phyloP scores from a whole-genome alignment of 2,888 invertebrate species.

The Drosophila melanosoma region DNA sequence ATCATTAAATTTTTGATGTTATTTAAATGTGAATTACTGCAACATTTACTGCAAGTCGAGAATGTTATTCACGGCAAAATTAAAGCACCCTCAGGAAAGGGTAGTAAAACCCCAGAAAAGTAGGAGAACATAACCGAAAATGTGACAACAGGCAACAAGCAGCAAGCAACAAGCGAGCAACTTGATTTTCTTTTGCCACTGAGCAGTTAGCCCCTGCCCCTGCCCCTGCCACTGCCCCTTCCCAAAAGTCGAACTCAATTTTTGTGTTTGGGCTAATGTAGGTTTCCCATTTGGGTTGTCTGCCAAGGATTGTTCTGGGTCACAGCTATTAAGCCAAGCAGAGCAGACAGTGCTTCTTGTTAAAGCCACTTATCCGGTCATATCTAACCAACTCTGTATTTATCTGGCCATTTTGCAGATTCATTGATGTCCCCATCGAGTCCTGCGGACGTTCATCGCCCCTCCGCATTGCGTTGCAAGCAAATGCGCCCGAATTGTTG shows the following conservation, averaged over 20 bases:
- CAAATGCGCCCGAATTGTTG: constrained; percentile 91
- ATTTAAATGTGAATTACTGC: neutral
- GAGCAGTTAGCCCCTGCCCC: neutral
- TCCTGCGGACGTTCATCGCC: constrained; percentile 91
- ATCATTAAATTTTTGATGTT: neutral
- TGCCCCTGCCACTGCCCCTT: neutral
- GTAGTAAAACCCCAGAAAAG: neutral
- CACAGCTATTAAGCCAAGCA: constrained; percentile 39
- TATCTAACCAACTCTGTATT: constrained; percentile 20
- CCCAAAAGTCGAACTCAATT: neutral
- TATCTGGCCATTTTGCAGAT: constrained; percentile 79
- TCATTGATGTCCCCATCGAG: constrained; percentile 93
- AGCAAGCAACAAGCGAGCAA: constrained; percentile 48
- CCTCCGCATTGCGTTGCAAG: constrained; percentile 90
- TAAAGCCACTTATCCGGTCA: constrained; percentile 13
- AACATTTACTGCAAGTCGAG: neutral
- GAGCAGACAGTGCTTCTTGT: constrained; percentile 10
- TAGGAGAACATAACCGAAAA: constrained; percentile 4
- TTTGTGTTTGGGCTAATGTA: constrained; percentile 45
- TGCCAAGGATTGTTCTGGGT: constrained; percentile 36
- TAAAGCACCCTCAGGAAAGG: neutral
- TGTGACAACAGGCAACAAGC: constrained; percentile 20
- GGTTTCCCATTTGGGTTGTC: constrained; percentile 41
- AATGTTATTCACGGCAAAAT: neutral
- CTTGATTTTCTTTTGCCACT: constrained; percentile 56